A percentile compares a stretch with the other conserved stretches of the same genome.
phyloP scores from a whole-genome alignment of 2,888 invertebrate genomes.

The Machimus atricapillus region DNA sequence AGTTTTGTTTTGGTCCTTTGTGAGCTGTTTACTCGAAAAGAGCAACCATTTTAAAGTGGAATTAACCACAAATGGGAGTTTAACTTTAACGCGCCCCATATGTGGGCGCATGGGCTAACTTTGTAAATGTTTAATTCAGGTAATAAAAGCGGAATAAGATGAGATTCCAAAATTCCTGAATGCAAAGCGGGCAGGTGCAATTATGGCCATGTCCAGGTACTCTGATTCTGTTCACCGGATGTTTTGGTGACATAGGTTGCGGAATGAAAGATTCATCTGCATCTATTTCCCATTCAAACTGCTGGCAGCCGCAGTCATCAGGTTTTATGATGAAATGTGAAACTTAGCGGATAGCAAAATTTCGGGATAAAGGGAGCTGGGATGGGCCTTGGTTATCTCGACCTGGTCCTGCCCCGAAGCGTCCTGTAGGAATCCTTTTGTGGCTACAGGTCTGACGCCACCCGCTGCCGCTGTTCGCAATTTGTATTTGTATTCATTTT shows the following conservation, averaged over 20 bases:
- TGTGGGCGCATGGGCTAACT: not conserved
- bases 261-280: not conserved
- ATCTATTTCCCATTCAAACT: not conserved
- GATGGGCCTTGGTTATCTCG: not conserved
- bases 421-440: not conserved
- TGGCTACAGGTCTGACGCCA: not conserved
- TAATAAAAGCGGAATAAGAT: not conserved
- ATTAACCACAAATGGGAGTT: not conserved
- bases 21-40: not conserved
- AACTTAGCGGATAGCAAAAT: conserved; percentile 1
- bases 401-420: not conserved
- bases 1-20: not conserved
- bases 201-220: not conserved
- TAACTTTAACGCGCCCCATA: not conserved
- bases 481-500: conserved; percentile 11
- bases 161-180: not conserved
- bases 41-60: not conserved
- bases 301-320: not conserved
- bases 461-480: not conserved
- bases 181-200: not conserved
- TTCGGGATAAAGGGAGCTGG: not conserved
- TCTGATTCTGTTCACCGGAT: not conserved
- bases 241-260: not conserved
- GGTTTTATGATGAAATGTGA: conserved; percentile 3
- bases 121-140: not conserved